A percentile compares a stretch with the other conserved stretches of the same genome.
Conservation (phyloP, 2,797 vertebrate genomes). For the Antrozous pallidus region DNA sequence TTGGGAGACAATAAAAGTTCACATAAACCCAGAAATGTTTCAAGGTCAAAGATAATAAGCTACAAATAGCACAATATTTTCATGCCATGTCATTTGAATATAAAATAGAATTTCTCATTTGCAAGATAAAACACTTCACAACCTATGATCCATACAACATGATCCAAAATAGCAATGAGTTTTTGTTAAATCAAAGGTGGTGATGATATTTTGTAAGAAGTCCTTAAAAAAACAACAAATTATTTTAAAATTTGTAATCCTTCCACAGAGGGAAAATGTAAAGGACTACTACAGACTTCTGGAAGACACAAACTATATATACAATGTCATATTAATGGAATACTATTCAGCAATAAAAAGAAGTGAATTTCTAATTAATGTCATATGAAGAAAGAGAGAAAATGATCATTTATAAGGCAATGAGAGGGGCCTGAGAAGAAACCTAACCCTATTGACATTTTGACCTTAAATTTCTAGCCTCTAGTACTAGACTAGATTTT, state of each 20-base stretch:
- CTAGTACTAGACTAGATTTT: not conserved
- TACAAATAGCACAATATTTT: not conserved
- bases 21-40: not conserved
- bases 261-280: not conserved
- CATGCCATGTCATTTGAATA: not conserved
- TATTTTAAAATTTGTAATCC: not conserved
- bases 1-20: not conserved
- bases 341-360: not conserved
- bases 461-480: not conserved
- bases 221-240: no score
- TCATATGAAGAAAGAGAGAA: not conserved
- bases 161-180: not conserved
- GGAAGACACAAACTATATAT: not conserved
- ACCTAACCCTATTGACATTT: not conserved
- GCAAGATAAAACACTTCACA: not conserved
- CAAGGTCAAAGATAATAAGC: not conserved
- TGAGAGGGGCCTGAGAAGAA: not conserved
- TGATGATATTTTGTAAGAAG: not conserved
- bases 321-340: not conserved
- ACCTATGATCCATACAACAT: not conserved
- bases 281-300: not conserved
- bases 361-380: not conserved
- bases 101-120: not conserved
- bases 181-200: not conserved
- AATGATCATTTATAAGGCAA: not conserved